Base-by-base conservation (phyloP, 1,140 invertebrate genomes). In the Micrasema minimum region DNA sequence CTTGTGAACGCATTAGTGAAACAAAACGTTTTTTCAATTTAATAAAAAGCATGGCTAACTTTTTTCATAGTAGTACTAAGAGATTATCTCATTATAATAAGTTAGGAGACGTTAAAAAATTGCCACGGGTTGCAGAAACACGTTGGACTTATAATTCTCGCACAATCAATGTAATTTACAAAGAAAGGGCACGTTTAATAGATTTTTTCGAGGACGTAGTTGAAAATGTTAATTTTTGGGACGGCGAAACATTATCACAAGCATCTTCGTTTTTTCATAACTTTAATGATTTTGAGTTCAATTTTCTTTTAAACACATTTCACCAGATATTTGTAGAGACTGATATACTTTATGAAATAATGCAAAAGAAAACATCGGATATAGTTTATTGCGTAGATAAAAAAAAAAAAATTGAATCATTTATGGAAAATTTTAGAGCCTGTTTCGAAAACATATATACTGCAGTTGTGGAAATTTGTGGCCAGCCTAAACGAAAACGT, bases 121-220 rank as follows among this genome's bases (percentile, higher is more conserved):
- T 71, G 20, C 69, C 62, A 18, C 48, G 35, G 7, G 50, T 71
- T 37, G 61, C 69, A 5, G 62, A 41, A 18, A 71, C 69, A 4
- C 48, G 67, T 2, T 73, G 68, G 61, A 48, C 59, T 22, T 73
- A 46, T 50, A 12, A 55, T 31, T 69, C 66, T n/a, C 66, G 71
- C n/a, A n/a, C n/a, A 18, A 48, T 71, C 1, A 66, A 66, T 22
- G 62, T 57, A 14, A 66, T 71, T 16, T 43, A 5, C 11, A 43
- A 43, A 43, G 41, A 43, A n/a, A 43, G 11, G 11, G 11, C 3
- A 2, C 41, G 11, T 43, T 43, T 43, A 43, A 43, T 12, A 3
- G 41, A 43, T 43, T 43, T 43, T 31, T 31, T 46, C 18, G 11
- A 46, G 11, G 11, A 46, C 18, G 11, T 46, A 46, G 5, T 18